phyloP scores from a whole-genome alignment of 2,113 vertebrate species.

The Myanophis thanlyinensis region DNA sequence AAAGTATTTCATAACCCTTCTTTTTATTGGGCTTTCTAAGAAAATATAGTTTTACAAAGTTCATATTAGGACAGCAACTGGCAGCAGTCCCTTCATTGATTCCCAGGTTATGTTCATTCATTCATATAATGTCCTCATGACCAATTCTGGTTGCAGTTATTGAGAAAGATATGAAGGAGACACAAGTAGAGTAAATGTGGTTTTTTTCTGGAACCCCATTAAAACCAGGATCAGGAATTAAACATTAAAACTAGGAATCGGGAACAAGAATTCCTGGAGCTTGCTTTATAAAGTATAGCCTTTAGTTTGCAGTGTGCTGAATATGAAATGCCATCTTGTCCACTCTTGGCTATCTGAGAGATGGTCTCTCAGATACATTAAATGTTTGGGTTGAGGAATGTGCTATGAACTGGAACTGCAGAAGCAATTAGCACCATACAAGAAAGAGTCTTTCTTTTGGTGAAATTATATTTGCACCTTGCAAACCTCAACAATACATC shows the following conservation, averaged over 20 bases:
- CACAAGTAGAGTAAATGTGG: neutral
- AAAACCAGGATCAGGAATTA: neutral
- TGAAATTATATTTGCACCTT: neutral
- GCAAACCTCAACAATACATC: neutral
- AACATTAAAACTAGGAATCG: neutral
- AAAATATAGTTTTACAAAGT: slow-evolving; percentile 42
- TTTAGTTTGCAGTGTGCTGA: neutral
- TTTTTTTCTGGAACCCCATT: neutral
- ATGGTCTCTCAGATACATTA: neutral
- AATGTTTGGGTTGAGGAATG: neutral
- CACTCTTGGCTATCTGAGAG: neutral
- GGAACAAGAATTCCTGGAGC: neutral
- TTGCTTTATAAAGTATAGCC: neutral
- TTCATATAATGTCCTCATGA: no score
- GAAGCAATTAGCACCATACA: neutral
- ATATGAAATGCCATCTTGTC: neutral
- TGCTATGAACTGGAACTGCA: neutral
- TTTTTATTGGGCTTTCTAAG: slow-evolving; percentile 58
- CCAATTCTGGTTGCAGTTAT: neutral
- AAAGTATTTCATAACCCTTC: slow-evolving; percentile 49
- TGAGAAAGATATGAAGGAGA: neutral
- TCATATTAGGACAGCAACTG: slow-evolving; percentile 38
- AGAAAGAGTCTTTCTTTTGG: neutral
- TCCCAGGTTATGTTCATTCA: neutral
- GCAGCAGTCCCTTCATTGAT: slow-evolving; percentile 19